Percentiles rank a stretch among this genome's conserved stretches.
phyloP scores from a whole-genome alignment of 2,888 invertebrate species.

The Lordiphosa andalusiaca region DNA sequence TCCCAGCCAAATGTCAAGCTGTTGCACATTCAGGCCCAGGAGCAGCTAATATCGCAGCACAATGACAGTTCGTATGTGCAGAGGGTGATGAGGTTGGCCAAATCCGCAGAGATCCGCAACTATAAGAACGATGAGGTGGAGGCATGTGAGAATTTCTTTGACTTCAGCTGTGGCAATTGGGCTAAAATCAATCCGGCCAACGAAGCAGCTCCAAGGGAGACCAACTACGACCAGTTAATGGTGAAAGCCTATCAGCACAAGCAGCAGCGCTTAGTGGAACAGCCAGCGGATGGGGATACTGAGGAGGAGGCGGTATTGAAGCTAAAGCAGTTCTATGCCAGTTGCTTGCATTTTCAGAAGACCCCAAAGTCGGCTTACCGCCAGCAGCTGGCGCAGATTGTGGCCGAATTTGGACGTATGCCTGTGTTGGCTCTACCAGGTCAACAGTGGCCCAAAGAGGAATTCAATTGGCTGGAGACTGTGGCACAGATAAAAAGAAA shows the following conservation, averaged over 20 bases:
- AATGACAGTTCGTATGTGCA: conserved; percentile 68
- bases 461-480: conserved; percentile 70
- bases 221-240: conserved; percentile 63
- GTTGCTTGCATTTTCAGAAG: conserved; percentile 60
- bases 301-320: conserved; percentile 48
- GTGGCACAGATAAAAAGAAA: conserved; percentile 67
- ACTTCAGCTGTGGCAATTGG: conserved; percentile 77
- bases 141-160: conserved; percentile 75
- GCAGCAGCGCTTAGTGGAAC: conserved; percentile 61
- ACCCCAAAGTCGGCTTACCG: conserved; percentile 33
- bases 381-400: conserved; percentile 50
- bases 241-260: conserved; percentile 65
- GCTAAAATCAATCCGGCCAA: conserved; percentile 71
- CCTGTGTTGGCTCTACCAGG: conserved; percentile 54
- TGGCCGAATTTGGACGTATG: conserved; percentile 69
- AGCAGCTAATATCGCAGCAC: conserved; percentile 61
- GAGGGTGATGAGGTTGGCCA: conserved; percentile 71
- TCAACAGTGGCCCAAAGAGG: conserved; percentile 39
- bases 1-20: conserved; percentile 45
- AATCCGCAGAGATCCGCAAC: conserved; percentile 73
- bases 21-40: conserved; percentile 50
- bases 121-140: conserved; percentile 70
- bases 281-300: conserved; percentile 37
- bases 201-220: conserved; percentile 53
- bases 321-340: conserved; percentile 74